phyloP scores from a whole-genome alignment of 2,797 vertebrate species.

The Menidia menidia region DNA sequence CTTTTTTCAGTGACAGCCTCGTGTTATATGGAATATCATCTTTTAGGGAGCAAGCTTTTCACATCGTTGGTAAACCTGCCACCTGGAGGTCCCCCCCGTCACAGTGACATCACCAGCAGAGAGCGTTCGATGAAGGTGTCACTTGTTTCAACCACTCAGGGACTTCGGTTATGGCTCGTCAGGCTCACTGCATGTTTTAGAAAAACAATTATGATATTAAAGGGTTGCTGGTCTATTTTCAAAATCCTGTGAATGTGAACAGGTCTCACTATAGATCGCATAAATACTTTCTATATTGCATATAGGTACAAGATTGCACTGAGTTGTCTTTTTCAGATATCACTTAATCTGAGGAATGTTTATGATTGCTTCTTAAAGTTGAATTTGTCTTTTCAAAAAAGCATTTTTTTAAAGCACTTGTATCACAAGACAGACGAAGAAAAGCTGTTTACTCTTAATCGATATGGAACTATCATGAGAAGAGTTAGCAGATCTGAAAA shows the following conservation, averaged over 20 bases:
- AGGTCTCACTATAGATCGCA: background rate
- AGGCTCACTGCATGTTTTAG: background rate
- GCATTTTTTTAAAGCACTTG: background rate
- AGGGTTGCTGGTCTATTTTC: background rate
- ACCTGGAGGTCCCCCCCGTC: background rate
- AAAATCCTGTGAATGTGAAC: background rate
- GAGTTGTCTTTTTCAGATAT: background rate
- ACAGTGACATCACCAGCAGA: background rate
- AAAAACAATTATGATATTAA: background rate
- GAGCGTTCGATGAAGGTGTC: background rate
- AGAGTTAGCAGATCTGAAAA: no score
- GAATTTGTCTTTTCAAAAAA: background rate
- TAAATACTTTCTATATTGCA: background rate
- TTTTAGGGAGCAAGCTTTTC: background rate
- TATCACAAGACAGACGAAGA: slow-evolving; percentile 1
- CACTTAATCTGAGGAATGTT: background rate
- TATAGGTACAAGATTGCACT: no score
- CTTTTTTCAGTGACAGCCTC: background rate
- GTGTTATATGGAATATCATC: background rate
- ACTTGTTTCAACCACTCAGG: background rate
- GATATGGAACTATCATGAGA: no score
- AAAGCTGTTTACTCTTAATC: background rate
- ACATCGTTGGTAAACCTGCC: background rate
- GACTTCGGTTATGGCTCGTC: background rate
- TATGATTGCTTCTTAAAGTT: background rate